These are phyloP conservation scores for Brachionus asplanchnoidis DNA, from an alignment of 1,140 invertebrate species.

Conservation along the genomic window DNA sequence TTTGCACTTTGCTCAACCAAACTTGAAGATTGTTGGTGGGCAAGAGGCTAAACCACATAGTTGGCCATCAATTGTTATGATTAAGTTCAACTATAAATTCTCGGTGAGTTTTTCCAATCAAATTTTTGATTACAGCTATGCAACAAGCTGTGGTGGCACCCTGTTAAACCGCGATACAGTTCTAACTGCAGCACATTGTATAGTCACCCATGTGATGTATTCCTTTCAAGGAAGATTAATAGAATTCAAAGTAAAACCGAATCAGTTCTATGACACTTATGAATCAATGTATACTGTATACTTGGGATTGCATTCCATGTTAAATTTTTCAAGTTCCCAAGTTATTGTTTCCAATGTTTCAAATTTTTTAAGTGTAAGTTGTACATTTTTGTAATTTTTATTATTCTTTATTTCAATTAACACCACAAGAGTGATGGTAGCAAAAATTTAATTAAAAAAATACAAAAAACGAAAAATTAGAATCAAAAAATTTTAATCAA, in stretches of 20 bases:
- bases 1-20: not conserved
- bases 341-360: not conserved
- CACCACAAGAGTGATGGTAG: not conserved
- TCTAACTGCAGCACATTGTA: conserved; percentile 71
- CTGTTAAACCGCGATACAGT: conserved; percentile 68
- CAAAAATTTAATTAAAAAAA: not conserved
- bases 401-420: no score
- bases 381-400: not conserved
- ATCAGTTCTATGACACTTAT: not conserved
- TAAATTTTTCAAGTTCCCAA: not conserved
- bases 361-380: not conserved
- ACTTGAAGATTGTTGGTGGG: conserved; percentile 21
- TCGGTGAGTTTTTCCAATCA: not conserved
- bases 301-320: conserved; percentile 11
- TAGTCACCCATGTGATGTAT: not conserved
- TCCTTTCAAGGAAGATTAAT: not conserved
- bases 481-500: no score
- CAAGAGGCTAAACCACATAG: not conserved
- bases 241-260: not conserved
- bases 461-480: not conserved
- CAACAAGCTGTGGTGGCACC: conserved; percentile 65
- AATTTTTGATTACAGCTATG: not conserved
- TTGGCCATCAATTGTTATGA: conserved; percentile 27
- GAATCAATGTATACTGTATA: conserved; percentile 30
- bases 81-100: not conserved